Conservation (phyloP, 2,113 vertebrate species). For the Lates calcarifer region DNA sequence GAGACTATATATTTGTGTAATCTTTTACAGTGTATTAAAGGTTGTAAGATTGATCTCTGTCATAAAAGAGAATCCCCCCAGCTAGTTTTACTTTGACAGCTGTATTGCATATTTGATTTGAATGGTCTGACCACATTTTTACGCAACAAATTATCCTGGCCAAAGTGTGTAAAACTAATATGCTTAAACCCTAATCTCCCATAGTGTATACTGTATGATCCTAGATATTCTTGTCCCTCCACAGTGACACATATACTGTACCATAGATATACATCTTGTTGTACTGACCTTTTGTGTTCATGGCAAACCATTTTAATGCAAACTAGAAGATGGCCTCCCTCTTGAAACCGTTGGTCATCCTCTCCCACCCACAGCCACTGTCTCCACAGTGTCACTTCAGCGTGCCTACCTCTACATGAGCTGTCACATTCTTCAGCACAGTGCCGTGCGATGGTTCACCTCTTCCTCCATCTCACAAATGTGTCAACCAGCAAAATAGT, state of each 20-base stretch:
- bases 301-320: slow-evolving; percentile 7
- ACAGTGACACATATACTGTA: neutral
- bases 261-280: neutral
- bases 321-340: neutral
- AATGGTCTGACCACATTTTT: neutral
- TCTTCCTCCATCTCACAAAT: slow-evolving; percentile 21
- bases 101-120: neutral
- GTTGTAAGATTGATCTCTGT: neutral
- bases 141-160: neutral
- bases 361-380: slow-evolving; percentile 11
- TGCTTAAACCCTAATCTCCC: neutral
- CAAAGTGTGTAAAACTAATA: neutral
- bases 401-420: slow-evolving; percentile 31
- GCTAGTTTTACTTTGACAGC: neutral
- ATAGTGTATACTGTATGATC: neutral
- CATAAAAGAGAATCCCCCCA: too few relatives aligned
- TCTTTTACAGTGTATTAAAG: neutral
- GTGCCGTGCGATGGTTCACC: slow-evolving; percentile 47
- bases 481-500: slow-evolving; percentile 48
- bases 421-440: slow-evolving; percentile 52
- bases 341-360: slow-evolving; percentile 22
- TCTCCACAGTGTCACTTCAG: slow-evolving; percentile 37
- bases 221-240: neutral
- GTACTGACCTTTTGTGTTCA: slow-evolving; percentile 14
- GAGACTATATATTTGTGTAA: neutral